Evolutionary conservation across 2,113 vertebrate species (phyloP).

Genomic region (Petrocephalus zakoni): DNA sequence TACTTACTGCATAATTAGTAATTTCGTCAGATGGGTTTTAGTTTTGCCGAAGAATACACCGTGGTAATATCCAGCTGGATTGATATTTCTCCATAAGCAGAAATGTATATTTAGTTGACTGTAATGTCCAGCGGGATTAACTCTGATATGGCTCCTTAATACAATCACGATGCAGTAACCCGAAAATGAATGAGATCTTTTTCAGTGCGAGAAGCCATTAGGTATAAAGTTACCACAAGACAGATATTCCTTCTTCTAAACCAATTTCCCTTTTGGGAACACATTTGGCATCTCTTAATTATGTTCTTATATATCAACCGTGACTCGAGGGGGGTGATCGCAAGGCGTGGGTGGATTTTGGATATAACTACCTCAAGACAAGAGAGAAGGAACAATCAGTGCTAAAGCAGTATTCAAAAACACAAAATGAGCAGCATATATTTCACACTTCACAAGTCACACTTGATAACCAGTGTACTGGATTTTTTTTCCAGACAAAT

Average conservation of each 20-base stretch:
- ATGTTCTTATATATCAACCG: not conserved
- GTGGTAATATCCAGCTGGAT: not conserved
- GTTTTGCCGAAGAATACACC: not conserved
- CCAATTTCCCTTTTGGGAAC: not conserved
- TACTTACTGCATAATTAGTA: conserved; percentile 11
- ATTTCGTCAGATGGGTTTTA: not conserved
- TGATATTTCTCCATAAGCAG: not conserved
- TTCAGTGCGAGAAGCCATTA: not conserved
- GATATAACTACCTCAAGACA: not conserved
- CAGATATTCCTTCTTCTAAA: not conserved
- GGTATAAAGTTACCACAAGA: not conserved
- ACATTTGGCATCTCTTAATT: not conserved
- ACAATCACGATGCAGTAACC: not conserved
- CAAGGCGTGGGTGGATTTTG: conserved; percentile 11
- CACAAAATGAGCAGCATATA: not conserved
- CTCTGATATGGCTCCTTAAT: not conserved
- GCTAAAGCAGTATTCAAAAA: not conserved
- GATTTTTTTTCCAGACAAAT: not conserved
- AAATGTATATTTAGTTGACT: not conserved
- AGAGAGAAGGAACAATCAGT: not conserved
- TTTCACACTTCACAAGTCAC: not conserved
- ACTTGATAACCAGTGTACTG: not conserved
- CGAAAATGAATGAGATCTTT: not conserved
- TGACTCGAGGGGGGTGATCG: not conserved
- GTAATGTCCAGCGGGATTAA: not conserved